Percentiles rank a stretch among this genome's conserved stretches.
Evolutionary conservation across 1,140 invertebrate genomes (phyloP).

Genomic region (Drosophila funebris): DNA sequence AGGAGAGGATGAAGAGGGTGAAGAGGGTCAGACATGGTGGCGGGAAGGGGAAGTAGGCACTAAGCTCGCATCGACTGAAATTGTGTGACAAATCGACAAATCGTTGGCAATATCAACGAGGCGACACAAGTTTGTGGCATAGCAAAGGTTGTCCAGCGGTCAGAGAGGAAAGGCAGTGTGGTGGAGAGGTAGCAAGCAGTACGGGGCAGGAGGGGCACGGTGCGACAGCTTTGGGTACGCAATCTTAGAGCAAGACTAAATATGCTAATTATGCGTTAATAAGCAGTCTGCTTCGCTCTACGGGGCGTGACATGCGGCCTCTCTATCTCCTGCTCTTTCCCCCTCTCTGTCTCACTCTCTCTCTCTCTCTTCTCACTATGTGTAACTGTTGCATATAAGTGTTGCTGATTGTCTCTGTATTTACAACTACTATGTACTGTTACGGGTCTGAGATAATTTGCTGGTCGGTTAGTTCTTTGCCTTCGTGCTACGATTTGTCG

Average conservation of each 20-base stretch:
- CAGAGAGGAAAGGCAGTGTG: background rate
- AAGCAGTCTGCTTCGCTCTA: slow-evolving; percentile 55
- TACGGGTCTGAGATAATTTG: slow-evolving; percentile 62
- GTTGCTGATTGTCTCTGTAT: background rate
- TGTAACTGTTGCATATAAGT: slow-evolving; percentile 27
- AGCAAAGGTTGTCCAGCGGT: background rate
- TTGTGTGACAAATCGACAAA: slow-evolving; percentile 65
- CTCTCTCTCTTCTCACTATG: background rate
- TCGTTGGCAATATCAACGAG: slow-evolving; percentile 44
- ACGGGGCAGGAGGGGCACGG: background rate
- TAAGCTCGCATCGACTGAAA: slow-evolving; percentile 32
- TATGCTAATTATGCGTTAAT: slow-evolving; percentile 82
- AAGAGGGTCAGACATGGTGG: background rate
- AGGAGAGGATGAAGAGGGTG: background rate
- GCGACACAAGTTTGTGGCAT: slow-evolving; percentile 27
- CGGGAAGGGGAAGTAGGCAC: background rate
- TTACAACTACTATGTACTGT: slow-evolving; percentile 31
- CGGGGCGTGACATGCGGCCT: slow-evolving; percentile 39
- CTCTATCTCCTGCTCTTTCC: slow-evolving; percentile 21
- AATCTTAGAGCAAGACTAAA: slow-evolving; percentile 69
- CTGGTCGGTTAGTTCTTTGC: slow-evolving; percentile 50
- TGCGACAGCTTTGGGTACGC: slow-evolving; percentile 35
- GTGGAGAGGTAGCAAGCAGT: background rate
- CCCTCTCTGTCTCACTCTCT: background rate
- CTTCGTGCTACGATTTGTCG: slow-evolving; percentile 12